A percentile compares a stretch with the other conserved stretches of the same genome.
Conservation (phyloP, 1,140 invertebrate species). For the Drosophila nebulosa region DNA sequence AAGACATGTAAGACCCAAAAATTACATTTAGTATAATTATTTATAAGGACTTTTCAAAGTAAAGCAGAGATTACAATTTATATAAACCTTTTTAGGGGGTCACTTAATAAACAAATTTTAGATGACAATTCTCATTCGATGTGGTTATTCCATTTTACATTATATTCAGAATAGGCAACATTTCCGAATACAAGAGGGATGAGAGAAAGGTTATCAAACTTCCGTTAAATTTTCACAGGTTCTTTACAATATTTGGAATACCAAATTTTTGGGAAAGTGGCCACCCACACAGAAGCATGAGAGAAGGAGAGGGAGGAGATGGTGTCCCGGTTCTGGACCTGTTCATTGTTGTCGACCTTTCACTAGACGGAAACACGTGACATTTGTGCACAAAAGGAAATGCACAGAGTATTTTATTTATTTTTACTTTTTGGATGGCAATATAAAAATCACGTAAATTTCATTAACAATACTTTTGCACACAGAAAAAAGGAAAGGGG, state of each 20-base stretch:
- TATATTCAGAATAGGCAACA: too few species aligned
- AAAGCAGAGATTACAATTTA: too few species aligned
- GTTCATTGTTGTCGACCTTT: slow-evolving; percentile 5
- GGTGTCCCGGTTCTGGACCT: not conserved
- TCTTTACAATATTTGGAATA: not conserved
- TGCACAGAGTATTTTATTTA: slow-evolving; percentile 1
- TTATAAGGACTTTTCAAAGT: too few species aligned
- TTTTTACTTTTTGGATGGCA: slow-evolving; percentile 29
- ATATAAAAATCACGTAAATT: slow-evolving; percentile 70
- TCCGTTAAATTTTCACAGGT: not conserved
- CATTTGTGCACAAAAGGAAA: slow-evolving; percentile 41
- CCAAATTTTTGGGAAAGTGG: not conserved
- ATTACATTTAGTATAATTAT: too few species aligned
- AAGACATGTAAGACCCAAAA: too few species aligned
- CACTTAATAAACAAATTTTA: too few species aligned
- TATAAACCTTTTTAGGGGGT: too few species aligned
- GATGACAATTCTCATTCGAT: too few species aligned
- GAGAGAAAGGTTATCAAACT: not conserved
- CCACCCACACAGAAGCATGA: not conserved
- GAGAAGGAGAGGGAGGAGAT: not conserved
- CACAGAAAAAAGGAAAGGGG: not conserved
- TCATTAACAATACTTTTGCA: slow-evolving; percentile 59
- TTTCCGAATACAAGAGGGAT: not conserved
- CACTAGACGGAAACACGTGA: slow-evolving; percentile 51
- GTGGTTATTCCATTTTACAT: too few species aligned